Evolutionary conservation across 2,888 invertebrate species (phyloP).

Genomic region (Hanleya hanleyi): DNA sequence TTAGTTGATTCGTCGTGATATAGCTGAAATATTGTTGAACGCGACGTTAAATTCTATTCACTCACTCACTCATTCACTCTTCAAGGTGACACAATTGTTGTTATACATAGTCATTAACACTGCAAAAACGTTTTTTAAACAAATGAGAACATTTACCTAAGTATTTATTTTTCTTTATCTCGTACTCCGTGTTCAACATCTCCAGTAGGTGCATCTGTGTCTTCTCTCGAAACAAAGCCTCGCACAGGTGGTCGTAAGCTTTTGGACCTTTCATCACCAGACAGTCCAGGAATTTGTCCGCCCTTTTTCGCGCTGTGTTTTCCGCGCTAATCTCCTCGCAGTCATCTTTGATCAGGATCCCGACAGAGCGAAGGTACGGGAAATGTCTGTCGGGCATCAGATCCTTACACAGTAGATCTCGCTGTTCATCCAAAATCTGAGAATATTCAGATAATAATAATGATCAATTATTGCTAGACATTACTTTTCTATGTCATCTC

Average conservation of each 20-base stretch:
- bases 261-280: conserved; percentile 29
- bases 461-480: no score
- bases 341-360: conserved; percentile 35
- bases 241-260: conserved; percentile 37
- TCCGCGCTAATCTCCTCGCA: conserved; percentile 32
- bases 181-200: conserved; percentile 37
- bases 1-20: no score
- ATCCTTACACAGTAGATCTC: conserved; percentile 30
- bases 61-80: no score
- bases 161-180: conserved; percentile 35
- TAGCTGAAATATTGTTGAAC: no score
- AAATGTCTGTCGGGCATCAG: conserved; percentile 33
- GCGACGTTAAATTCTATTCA: no score
- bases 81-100: no score
- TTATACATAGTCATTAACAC: no score
- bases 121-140: no score
- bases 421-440: conserved; percentile 36
- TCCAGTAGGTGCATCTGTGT: conserved; percentile 39
- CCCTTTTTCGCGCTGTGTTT: conserved; percentile 26
- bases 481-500: no score
- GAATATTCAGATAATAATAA: no score
- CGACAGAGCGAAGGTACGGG: conserved; percentile 38
- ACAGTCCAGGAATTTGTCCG: conserved; percentile 36
- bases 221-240: conserved; percentile 34
- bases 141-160: no score